Percentiles rank a stretch among this genome's conserved stretches.
Evolutionary conservation across 2,113 vertebrate genomes (phyloP).

Genomic region (Bubo bubo): DNA sequence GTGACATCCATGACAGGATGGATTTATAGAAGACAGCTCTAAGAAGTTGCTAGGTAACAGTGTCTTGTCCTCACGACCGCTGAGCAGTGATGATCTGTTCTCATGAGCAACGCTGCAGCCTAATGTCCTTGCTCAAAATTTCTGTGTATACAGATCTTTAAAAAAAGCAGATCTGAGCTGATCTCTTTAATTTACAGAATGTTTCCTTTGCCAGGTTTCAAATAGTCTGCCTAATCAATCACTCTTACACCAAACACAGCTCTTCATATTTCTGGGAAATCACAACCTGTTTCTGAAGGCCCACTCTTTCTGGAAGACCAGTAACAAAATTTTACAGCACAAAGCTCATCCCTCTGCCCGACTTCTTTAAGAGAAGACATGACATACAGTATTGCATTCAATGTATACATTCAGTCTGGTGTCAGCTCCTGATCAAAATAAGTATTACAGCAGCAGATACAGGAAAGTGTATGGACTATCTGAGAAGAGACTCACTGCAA

Average conservation of each 20-base stretch:
- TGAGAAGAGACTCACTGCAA: neutral
- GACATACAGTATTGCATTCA: neutral
- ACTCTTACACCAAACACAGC: neutral
- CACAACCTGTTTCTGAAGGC: neutral
- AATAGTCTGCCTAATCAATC: neutral
- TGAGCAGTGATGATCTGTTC: neutral
- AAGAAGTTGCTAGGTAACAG: conserved; percentile 54
- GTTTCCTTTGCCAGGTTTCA: neutral
- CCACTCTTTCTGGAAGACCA: neutral
- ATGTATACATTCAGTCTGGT: neutral
- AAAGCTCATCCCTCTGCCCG: neutral
- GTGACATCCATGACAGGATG: neutral
- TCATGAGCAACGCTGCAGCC: neutral
- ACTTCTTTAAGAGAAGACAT: neutral
- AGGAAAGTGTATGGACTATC: neutral
- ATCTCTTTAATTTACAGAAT: neutral
- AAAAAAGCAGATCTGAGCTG: neutral
- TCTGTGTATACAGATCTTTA: neutral
- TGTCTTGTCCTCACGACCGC: neutral
- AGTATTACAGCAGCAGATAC: neutral
- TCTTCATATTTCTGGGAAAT: neutral
- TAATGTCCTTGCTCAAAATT: neutral
- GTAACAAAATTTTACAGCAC: neutral
- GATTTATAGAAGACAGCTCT: conserved; percentile 9
- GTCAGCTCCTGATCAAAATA: neutral